Conservation (phyloP, 2,797 vertebrate species). For the Clarias platycephalus region DNA sequence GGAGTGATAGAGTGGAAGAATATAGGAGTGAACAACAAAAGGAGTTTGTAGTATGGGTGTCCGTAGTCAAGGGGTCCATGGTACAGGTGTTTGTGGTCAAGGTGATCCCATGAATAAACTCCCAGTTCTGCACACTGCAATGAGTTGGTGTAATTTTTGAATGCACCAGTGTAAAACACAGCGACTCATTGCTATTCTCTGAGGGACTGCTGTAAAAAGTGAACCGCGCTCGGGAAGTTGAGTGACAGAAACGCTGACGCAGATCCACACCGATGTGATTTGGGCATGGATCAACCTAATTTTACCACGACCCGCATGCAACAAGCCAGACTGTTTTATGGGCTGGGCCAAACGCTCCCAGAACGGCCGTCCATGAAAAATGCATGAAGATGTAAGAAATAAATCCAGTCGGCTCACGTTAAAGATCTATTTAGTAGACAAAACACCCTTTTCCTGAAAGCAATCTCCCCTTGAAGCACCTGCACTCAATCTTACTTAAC, state of each 20-base stretch:
- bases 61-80: too few species aligned
- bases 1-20: neutral
- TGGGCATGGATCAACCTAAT: conserved; percentile 36
- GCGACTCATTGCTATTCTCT: neutral
- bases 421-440: conserved; percentile 59
- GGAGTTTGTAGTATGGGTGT: too few species aligned
- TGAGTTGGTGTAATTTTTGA: neutral
- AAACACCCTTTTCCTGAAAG: conserved; percentile 53
- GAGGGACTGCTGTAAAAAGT: neutral
- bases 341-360: conserved; percentile 37
- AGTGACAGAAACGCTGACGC: conserved; percentile 33
- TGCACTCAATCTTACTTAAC: conserved; percentile 60
- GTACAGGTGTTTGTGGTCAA: too few species aligned
- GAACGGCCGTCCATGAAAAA: conserved; percentile 55
- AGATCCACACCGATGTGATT: conserved; percentile 24
- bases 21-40: neutral
- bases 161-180: neutral
- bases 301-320: conserved; percentile 38
- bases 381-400: conserved; percentile 59
- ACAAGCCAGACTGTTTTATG: conserved; percentile 34
- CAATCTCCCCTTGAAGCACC: conserved; percentile 51
- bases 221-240: neutral
- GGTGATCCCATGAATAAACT: neutral
- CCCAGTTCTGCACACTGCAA: neutral
- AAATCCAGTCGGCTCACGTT: conserved; percentile 48